Conservation (phyloP, 92 coral and sea anemone genomes). For the Umimayanthus kanabou region DNA sequence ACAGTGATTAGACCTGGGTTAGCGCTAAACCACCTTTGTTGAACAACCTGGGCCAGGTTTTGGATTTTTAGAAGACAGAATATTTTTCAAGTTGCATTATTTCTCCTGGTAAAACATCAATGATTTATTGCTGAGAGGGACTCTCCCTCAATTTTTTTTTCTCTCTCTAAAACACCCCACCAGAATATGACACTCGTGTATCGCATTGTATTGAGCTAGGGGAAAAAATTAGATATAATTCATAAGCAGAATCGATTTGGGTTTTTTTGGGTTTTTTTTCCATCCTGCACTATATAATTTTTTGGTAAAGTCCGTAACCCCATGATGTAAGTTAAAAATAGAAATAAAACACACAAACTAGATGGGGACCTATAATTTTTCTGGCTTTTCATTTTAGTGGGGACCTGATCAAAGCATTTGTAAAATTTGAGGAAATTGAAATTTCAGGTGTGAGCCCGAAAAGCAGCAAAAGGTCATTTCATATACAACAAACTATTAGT, state of each 20-base stretch:
- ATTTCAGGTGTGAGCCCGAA: slow-evolving; percentile 19
- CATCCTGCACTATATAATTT: slow-evolving; percentile 14
- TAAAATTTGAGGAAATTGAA: slow-evolving; percentile 20
- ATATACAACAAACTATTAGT: slow-evolving; percentile 33
- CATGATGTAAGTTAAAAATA: slow-evolving; percentile 10
- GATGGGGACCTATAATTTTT: slow-evolving; percentile 24
- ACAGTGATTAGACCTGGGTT: slow-evolving; percentile 19
- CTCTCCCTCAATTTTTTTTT: slow-evolving; percentile 15
- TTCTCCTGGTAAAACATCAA: slow-evolving; percentile 10
- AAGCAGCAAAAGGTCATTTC: slow-evolving; percentile 24
- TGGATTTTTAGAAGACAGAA: slow-evolving; percentile 32
- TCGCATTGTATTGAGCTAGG: slow-evolving; percentile 24
- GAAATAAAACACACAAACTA: slow-evolving; percentile 15
- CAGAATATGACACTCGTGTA: slow-evolving; percentile 7
- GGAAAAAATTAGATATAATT: background rate
- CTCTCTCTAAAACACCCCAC: slow-evolving; percentile 26
- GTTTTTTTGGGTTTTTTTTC: too few species aligned
- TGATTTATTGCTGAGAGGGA: slow-evolving; percentile 16
- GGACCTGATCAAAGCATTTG: slow-evolving; percentile 20
- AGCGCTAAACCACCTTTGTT: slow-evolving; percentile 9
- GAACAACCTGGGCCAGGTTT: slow-evolving; percentile 15
- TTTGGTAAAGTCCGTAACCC: slow-evolving; percentile 14
- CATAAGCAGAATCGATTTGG: slow-evolving; percentile 8
- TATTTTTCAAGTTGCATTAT: slow-evolving; percentile 24
- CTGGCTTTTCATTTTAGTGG: background rate